A percentile compares a stretch with the other conserved stretches of the same genome.
Conservation (phyloP, 2,888 invertebrate genomes). For the Orthosia gracilis region DNA sequence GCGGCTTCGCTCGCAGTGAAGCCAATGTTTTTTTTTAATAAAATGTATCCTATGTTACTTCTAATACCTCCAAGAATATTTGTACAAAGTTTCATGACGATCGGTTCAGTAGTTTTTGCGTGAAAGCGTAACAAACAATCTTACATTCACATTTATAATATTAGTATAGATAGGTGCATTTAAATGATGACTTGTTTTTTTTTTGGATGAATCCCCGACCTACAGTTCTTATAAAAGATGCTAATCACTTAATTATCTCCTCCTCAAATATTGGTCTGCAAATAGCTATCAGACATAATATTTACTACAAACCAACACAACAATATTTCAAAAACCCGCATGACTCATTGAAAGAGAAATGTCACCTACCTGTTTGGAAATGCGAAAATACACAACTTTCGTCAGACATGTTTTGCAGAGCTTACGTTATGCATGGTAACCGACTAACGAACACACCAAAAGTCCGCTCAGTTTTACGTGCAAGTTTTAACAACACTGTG, state of each 20-base stretch:
- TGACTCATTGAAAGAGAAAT: conserved; percentile 20
- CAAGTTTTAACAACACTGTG: conserved; percentile 81
- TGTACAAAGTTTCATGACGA: too few relatives aligned
- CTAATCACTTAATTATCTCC: neutral
- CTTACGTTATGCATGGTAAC: conserved; percentile 67
- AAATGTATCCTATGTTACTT: too few relatives aligned
- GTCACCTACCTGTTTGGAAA: conserved; percentile 34
- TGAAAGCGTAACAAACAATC: too few relatives aligned
- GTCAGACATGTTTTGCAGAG: conserved; percentile 45
- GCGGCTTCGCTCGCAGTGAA: too few relatives aligned
- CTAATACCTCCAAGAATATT: too few relatives aligned
- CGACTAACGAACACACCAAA: conserved; percentile 77
- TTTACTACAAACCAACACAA: neutral
- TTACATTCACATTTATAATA: too few relatives aligned
- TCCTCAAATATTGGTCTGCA: neutral
- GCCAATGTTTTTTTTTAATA: too few relatives aligned
- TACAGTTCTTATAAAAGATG: neutral
- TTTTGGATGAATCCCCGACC: neutral
- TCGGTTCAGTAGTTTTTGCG: too few relatives aligned
- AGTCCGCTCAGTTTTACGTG: conserved; percentile 81
- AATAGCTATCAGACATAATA: too few relatives aligned
- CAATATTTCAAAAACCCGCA: neutral
- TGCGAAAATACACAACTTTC: conserved; percentile 46
- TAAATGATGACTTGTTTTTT: neutral
- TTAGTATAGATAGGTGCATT: neutral